These are phyloP conservation scores for Eleginops maclovinus DNA, from an alignment of 2,113 vertebrate species.

Conservation along the genomic window DNA sequence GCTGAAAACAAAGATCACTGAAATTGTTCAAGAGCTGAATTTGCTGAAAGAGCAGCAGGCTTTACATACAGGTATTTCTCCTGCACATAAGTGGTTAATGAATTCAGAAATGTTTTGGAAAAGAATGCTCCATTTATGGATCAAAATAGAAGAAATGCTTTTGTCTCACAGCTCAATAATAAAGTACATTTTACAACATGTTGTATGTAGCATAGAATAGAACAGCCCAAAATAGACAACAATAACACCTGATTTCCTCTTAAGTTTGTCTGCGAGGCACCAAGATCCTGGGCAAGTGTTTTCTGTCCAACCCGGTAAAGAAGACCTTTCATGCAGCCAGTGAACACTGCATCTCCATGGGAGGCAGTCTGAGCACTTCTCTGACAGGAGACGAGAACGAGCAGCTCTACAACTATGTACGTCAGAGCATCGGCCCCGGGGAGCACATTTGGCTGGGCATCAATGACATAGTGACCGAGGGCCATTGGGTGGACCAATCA, in stretches of 20 bases:
- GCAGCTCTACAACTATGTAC: constrained; percentile 88
- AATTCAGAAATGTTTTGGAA: not conserved
- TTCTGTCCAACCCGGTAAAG: constrained; percentile 84
- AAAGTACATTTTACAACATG: not conserved
- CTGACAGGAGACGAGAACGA: constrained; percentile 89
- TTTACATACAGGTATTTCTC: constrained; percentile 90
- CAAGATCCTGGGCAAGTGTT: constrained; percentile 93
- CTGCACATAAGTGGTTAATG: not conserved
- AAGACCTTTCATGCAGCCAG: constrained; percentile 91
- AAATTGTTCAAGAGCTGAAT: constrained; percentile 88
- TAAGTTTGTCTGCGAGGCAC: constrained; percentile 93
- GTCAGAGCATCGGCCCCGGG: constrained; percentile 84
- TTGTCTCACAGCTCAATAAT: not conserved
- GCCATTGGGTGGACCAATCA: constrained; percentile 89
- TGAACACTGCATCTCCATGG: constrained; percentile 91
- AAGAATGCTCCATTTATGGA: not conserved
- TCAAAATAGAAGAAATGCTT: not conserved
- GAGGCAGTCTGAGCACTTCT: constrained; percentile 89
- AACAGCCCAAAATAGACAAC: not conserved
- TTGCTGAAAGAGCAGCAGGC: constrained; percentile 94
- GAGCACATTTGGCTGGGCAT: constrained; percentile 93
- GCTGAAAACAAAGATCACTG: constrained; percentile 88
- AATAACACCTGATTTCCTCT: not conserved
- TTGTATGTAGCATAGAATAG: not conserved
- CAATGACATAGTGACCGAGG: constrained; percentile 90